These are phyloP conservation scores for Gonioctena quinquepunctata DNA, from an alignment of 1,140 invertebrate species.

Conservation along the genomic window DNA sequence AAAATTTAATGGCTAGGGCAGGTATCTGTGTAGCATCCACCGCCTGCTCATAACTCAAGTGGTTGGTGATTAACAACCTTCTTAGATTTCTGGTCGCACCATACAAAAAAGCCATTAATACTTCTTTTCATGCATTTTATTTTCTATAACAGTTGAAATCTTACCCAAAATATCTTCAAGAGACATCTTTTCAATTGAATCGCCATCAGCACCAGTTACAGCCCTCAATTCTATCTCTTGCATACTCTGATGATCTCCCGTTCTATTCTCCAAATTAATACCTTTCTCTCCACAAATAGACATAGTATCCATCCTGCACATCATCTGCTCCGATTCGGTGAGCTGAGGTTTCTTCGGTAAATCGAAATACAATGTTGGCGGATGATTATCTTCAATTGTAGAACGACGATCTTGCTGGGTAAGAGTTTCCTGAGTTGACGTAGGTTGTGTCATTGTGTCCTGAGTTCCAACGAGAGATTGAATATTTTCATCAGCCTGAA, in stretches of 20 bases:
- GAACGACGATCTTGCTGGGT: background rate
- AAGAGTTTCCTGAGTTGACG: slow-evolving; percentile 24
- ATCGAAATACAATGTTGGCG: slow-evolving; percentile 19
- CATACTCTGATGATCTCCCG: background rate
- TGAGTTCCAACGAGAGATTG: background rate
- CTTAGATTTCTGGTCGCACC: too few species aligned
- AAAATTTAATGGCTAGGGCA: too few species aligned
- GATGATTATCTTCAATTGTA: slow-evolving; percentile 4
- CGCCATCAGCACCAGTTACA: background rate
- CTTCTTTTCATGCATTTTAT: too few species aligned
- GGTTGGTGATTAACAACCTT: too few species aligned
- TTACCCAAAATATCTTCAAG: slow-evolving; percentile 4
- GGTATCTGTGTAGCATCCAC: too few species aligned
- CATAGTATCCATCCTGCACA: slow-evolving; percentile 32
- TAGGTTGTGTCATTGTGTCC: slow-evolving; percentile 28
- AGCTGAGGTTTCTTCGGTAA: slow-evolving; percentile 29
- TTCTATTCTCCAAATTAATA: background rate
- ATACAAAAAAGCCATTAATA: too few species aligned
- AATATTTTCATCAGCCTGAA: background rate
- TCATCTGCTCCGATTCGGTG: slow-evolving; percentile 27
- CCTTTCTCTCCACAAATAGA: slow-evolving; percentile 12
- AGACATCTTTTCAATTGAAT: background rate
- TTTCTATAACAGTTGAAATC: too few species aligned
- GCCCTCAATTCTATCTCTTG: background rate
- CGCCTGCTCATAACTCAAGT: too few species aligned